phyloP scores from a whole-genome alignment of 1,140 invertebrate genomes.

The Achatina immaculata region DNA sequence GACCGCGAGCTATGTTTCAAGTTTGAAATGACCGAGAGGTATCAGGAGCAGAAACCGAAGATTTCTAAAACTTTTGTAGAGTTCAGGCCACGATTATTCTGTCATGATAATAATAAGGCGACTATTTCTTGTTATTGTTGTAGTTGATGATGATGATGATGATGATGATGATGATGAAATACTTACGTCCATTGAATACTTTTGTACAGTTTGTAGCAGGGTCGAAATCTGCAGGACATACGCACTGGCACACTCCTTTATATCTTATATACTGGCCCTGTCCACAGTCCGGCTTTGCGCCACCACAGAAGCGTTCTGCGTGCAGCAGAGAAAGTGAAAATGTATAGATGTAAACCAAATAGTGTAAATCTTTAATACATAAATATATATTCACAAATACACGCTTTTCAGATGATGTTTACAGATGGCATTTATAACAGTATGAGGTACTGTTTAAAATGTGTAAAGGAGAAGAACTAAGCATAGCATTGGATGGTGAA shows the following conservation, averaged over 20 bases:
- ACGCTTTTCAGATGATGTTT: no score
- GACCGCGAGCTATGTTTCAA: neutral
- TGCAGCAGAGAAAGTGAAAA: no score
- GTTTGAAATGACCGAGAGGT: neutral
- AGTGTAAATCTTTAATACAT: no score
- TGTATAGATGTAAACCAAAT: no score
- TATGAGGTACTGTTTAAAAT: no score
- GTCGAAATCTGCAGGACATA: neutral
- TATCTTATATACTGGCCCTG: neutral
- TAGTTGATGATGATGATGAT: neutral
- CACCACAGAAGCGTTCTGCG: neutral
- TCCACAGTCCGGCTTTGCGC: neutral
- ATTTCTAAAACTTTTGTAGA: neutral
- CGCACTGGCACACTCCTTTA: neutral
- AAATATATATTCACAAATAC: no score
- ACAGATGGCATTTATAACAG: no score
- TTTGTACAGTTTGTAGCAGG: neutral
- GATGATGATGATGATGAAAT: neutral
- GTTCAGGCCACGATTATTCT: neutral
- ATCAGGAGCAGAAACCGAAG: neutral
- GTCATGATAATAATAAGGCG: neutral
- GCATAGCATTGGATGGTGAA: no score
- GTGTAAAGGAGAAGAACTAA: no score
- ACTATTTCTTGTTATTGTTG: neutral
- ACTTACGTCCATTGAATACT: neutral